Conservation (phyloP, 2,888 invertebrate genomes). For the Podotricha telesiphe region DNA sequence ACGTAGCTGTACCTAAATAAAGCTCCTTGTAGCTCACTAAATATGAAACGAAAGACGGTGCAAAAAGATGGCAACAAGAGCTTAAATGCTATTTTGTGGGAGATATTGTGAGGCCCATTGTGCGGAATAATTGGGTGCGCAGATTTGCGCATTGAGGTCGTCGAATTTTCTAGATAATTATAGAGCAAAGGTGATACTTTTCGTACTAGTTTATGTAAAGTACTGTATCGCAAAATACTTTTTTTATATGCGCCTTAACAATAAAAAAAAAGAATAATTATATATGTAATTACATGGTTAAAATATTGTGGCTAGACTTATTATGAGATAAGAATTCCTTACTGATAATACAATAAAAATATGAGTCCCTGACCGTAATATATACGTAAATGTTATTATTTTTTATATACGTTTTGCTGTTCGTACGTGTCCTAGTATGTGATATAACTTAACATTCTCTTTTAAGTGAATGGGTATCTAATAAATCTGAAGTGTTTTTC, state of each 20-base stretch:
- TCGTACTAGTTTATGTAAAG: neutral
- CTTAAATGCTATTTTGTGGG: conserved; percentile 21
- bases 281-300: no score
- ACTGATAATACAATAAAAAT: no score
- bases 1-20: neutral
- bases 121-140: conserved; percentile 38
- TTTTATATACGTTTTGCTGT: neutral
- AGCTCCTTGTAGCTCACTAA: neutral
- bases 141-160: conserved; percentile 33
- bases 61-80: conserved; percentile 13
- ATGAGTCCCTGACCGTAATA: neutral
- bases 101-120: conserved; percentile 21
- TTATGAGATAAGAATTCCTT: no score
- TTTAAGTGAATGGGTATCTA: conserved; percentile 38
- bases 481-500: conserved; percentile 45
- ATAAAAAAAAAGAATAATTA: no score
- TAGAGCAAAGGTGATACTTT: conserved; percentile 16
- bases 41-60: neutral
- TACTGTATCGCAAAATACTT: no score
- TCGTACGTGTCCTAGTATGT: neutral
- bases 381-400: neutral
- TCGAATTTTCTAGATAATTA: conserved; percentile 24
- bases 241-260: no score
- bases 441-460: conserved; percentile 29
- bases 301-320: no score